Evolutionary conservation across 2,797 vertebrate genomes (phyloP), one percentile per base, ranked within the genome.

Genomic region (Linurgus olivaceus): DNA sequence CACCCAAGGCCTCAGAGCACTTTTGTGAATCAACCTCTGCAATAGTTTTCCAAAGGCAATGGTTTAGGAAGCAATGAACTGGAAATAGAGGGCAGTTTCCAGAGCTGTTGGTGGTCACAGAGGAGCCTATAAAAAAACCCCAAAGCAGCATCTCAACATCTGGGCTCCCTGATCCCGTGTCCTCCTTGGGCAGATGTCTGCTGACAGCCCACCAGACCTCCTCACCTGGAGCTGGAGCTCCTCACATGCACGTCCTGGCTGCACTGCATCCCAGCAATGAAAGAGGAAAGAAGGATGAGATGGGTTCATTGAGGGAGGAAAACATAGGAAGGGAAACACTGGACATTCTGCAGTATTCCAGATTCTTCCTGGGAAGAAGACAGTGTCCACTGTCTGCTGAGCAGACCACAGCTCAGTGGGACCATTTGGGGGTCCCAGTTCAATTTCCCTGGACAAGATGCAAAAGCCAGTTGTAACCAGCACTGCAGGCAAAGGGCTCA

Each of bases 1-100:
- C 94, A 95, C 89, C 66, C 94, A 93, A 83, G 81, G 72, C 72
- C 80, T 95, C 79, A 71, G 74, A 94, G 78, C 47, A 31, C 58
- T 96, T 93, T 59, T 63, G 62, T 94, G 87, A 93, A 91, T 94
- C 79, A 83, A 95, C 84, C 40, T 55, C 76, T 81, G 85, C 79
- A 63, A 48, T 1, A 48, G 38, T 72, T 86, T 74, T 82, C 70
- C 55, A 83, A 52, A 94, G 51, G 24, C 65, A 88, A 87, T 31
- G 37, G 51, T 73, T 90, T 62, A 81, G 70, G 76, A 91, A 73
- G 71, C 55, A 55, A 57, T 51, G 79, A 91, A 58, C 44, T 73
- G 62, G 82, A 80, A 92, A 48, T 8, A 61, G 54, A 83, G 44
- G 73, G 58, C 58, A 55, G 51, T 59, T 93, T 80, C 55, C 70